Percentiles rank a stretch among this genome's conserved stretches.
Evolutionary conservation across 2,113 vertebrate species (phyloP).

Genomic region (Meleagris gallopavo): DNA sequence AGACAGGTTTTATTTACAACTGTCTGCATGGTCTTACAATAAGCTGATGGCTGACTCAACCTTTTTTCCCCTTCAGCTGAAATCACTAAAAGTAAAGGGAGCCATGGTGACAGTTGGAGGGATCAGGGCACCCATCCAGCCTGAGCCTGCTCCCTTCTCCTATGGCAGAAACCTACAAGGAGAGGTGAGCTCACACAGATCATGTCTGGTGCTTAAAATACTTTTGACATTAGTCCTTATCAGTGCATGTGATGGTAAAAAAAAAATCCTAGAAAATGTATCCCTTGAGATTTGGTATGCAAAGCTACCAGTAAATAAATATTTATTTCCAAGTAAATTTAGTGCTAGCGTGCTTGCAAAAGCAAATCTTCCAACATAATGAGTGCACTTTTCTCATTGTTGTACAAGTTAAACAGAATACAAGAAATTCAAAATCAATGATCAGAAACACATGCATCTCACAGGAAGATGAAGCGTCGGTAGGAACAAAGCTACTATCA

Average conservation of each 20-base stretch:
- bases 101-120: not conserved
- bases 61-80: constrained; percentile 33
- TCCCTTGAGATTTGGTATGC: not conserved
- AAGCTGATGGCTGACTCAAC: constrained; percentile 69
- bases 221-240: rapidly evolving
- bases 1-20: constrained; percentile 75
- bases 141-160: not conserved
- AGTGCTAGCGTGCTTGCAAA: not conserved
- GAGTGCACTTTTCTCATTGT: rapidly evolving
- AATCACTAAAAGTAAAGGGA: not conserved
- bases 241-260: not conserved
- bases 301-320: not conserved
- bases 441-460: not conserved
- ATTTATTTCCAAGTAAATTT: not conserved
- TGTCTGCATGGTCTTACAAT: constrained; percentile 55
- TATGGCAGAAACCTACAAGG: rapidly evolving
- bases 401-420: not conserved
- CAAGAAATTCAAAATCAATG: not conserved
- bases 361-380: rapidly evolving
- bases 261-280: not conserved
- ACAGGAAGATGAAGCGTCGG: not conserved
- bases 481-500: not conserved
- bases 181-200: not conserved
- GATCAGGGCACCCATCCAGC: not conserved
- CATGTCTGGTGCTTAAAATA: not conserved